Evolutionary conservation across 1,140 invertebrate species (phyloP), one percentile per base, ranked within the genome.

Genomic region (Papilio xuthus): DNA sequence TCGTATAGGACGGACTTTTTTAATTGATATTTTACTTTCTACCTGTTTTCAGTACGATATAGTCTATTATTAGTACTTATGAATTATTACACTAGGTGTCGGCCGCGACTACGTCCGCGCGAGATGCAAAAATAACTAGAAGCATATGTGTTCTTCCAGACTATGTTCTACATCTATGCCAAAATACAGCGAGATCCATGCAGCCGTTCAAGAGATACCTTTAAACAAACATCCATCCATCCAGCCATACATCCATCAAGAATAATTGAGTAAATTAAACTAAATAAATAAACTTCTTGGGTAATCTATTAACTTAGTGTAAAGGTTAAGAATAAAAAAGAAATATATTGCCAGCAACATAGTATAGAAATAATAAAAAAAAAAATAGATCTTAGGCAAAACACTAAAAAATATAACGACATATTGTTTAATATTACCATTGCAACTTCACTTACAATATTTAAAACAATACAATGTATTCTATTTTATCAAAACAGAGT

Each of bases 1-100:
- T 60, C 69, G 3, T 60, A 20, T 56, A n/a, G 53, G 15, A 67
- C 60, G 26, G 60, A 67, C 26, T 32, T 67, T 67, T 67, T 28
- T 15, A 67, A 28, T 60, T 60, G 26, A 13, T 26, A 4, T 60
- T 60, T 60, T 60, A 50, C 0, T 50, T 15, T 15, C 44, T 18
- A 0, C 44, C 44, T 47, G 44, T 47, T 44, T 44, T 44, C 4
- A 44, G 42, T 13, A 56, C 6, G 7, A 12, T 12, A 60, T 26
- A 13, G 56, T 26, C 56, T 23, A 23, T 60, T 23, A 10, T 60
- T 50, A 18, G 20, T 23, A 23, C 50, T 53, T 20, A 53, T 15
- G 50, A 53, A 20, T 47, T 13, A 47, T 13, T 13, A 1, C 13
- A 47, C 12, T 47, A 47, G 12, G 12, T 47, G 13, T 47, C n/a